Percentiles rank a stretch among this genome's conserved stretches.
phyloP scores from a whole-genome alignment of 2,888 invertebrate genomes.

The Gonocerus acuteangulatus region DNA sequence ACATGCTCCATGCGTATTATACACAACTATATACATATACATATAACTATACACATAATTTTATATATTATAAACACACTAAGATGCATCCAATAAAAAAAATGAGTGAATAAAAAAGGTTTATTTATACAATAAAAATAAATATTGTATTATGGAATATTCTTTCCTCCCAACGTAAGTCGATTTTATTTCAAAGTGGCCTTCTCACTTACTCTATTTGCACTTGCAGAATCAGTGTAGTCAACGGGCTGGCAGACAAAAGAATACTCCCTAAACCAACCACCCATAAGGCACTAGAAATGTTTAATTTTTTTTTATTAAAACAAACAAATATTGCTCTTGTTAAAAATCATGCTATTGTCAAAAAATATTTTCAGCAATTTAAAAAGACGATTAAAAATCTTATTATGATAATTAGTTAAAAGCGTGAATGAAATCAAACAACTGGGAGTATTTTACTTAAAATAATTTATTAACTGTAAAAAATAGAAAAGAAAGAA shows the following conservation, averaged over 20 bases:
- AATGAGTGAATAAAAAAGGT: too few species aligned
- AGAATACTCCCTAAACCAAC: conserved; percentile 85
- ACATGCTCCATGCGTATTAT: neutral
- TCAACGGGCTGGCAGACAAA: conserved; percentile 86
- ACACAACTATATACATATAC: too few species aligned
- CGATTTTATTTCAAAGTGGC: conserved; percentile 2
- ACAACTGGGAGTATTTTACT: too few species aligned
- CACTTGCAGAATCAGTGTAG: conserved; percentile 69
- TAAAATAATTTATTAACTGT: too few species aligned
- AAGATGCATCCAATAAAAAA: too few species aligned
- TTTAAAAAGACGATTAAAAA: neutral
- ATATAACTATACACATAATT: neutral
- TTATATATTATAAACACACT: too few species aligned
- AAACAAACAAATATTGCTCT: conserved; percentile 2
- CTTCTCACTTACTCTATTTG: conserved; percentile 67
- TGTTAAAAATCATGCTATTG: neutral
- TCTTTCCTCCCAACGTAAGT: conserved; percentile 20
- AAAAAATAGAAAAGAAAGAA: too few species aligned
- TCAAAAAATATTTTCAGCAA: neutral
- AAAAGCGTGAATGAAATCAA: too few species aligned
- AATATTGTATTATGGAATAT: neutral
- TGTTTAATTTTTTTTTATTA: neutral
- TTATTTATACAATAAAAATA: too few species aligned
- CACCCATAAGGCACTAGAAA: conserved; percentile 72
- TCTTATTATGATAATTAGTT: neutral